These are phyloP conservation scores for Etheostoma spectabile DNA, from an alignment of 2,113 vertebrate species.

Conservation along the genomic window DNA sequence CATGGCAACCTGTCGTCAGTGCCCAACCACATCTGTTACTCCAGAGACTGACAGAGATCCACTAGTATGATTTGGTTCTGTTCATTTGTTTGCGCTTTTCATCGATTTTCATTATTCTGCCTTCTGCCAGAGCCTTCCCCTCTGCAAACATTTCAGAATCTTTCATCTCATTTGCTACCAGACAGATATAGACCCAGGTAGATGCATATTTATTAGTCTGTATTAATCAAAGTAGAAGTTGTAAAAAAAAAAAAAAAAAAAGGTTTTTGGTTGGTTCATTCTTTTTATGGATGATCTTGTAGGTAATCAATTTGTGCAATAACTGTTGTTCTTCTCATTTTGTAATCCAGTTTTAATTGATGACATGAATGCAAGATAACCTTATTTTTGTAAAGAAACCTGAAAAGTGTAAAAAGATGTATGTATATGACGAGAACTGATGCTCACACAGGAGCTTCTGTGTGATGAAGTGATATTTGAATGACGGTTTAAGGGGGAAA, in stretches of 20 bases:
- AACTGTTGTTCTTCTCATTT: slow-evolving; percentile 80
- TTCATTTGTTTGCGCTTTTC: slow-evolving; percentile 49
- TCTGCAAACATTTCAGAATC: neutral
- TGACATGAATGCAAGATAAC: slow-evolving; percentile 77
- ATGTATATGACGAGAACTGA: slow-evolving; percentile 46
- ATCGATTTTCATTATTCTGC: slow-evolving; percentile 38
- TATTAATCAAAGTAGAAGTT: slow-evolving; percentile 65
- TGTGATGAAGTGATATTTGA: slow-evolving; percentile 20
- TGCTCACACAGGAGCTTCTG: slow-evolving; percentile 11
- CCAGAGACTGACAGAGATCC: slow-evolving; percentile 37
- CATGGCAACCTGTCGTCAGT: slow-evolving; percentile 54
- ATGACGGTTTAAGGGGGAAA: neutral
- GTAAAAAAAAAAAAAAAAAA: neutral
- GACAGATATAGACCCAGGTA: slow-evolving; percentile 17
- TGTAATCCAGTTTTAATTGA: slow-evolving; percentile 76
- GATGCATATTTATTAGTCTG: slow-evolving; percentile 76
- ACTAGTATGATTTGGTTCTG: slow-evolving; percentile 45
- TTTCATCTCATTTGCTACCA: slow-evolving; percentile 55
- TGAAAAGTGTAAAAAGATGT: slow-evolving; percentile 74
- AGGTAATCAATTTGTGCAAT: slow-evolving; percentile 83
- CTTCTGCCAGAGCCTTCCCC: slow-evolving; percentile 18
- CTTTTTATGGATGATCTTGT: slow-evolving; percentile 62
- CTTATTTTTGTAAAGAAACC: slow-evolving; percentile 83
- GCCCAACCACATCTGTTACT: neutral
- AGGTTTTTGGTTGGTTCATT: slow-evolving; percentile 32